phyloP scores from a whole-genome alignment of 2,113 vertebrate genomes.

The Archocentrus centrarchus region DNA sequence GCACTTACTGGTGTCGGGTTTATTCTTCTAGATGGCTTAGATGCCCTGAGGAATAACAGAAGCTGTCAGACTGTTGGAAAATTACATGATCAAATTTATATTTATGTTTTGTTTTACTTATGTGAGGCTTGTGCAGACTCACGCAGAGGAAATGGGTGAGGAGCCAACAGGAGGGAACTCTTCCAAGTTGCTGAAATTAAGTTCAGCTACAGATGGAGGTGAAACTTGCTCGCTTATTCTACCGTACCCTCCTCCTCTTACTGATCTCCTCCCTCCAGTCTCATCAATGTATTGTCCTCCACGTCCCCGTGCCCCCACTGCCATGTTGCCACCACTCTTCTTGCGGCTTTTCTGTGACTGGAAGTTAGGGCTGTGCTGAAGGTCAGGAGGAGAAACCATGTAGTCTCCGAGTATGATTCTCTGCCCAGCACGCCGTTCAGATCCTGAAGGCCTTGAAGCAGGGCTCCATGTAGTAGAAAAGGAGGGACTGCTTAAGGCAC shows the following conservation, averaged over 20 bases:
- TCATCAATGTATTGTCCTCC: constrained; percentile 79
- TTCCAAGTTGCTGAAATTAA: constrained; percentile 94
- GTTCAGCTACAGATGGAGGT: constrained; percentile 74
- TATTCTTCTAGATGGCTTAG: constrained; percentile 93
- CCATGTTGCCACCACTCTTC: constrained; percentile 69
- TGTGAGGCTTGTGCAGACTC: constrained; percentile 59
- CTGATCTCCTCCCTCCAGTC: constrained; percentile 76
- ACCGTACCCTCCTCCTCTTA: constrained; percentile 63
- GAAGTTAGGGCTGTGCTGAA: constrained; percentile 64
- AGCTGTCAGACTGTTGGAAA: background rate
- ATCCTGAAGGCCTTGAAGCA: constrained; percentile 71
- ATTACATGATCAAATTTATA: background rate
- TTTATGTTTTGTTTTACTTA: background rate
- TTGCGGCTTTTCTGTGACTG: constrained; percentile 81
- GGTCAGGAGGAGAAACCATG: constrained; percentile 78
- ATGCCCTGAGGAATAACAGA: constrained; percentile 77
- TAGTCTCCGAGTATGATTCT: constrained; percentile 86
- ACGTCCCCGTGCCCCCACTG: constrained; percentile 53
- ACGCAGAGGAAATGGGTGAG: constrained; percentile 80
- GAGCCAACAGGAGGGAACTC: constrained; percentile 94
- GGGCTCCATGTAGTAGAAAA: constrained; percentile 78
- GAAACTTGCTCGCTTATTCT: constrained; percentile 72
- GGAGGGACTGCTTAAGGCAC: constrained; percentile 81
- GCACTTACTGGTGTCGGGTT: constrained; percentile 95
- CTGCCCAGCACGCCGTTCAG: constrained; percentile 81